Base-by-base conservation (phyloP, 2,888 invertebrate species). In the Thelaira solivaga region DNA sequence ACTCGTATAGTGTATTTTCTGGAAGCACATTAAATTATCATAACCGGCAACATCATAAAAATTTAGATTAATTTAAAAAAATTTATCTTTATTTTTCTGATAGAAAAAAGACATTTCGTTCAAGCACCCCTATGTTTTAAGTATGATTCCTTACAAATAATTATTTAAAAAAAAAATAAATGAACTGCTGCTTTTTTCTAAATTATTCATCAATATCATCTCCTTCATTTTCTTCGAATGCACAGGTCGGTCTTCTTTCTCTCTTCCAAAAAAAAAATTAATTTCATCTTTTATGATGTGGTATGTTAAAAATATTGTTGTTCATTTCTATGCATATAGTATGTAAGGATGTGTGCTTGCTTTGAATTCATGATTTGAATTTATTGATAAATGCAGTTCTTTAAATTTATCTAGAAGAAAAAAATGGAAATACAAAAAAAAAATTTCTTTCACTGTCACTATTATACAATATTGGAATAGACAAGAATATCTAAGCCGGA, bases 391-490 rank as follows among this genome's bases (percentile, higher is more conserved):
- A 62, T 76, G 76, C 51, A 65, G 20, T 61, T 71, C 36, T 76
- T 71, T 29, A 22, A 49, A 29, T 55, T 55, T 62, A n/a, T 47
- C 2, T 49, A 64, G 13, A 34, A 31, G 18, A 76, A 55, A 31
- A 65, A 71, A 20, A 20, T n/a, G n/a, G n/a, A n/a, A n/a, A n/a
- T n/a, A 36, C 2, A 11, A 1, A 11, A 4, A 55, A 69, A 59
- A 45, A 64, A n/a, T 67, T 55, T 55, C 65, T 41, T 55, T 61
- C 59, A 65, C 31, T 24, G 53, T 53, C 55, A 77, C 72, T 72
- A n/a, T n/a, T n/a, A n/a, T n/a, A 68, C 68, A 73, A 77, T 73
- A 77, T 64, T 77, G 34, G 24, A 29, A 77, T 68, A 73, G 77
- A 69, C 57, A 73, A 73, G 59, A 68, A 68, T 68, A 72, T 69